Conservation (phyloP, 23 tunicate species). For the Styela plicata region DNA sequence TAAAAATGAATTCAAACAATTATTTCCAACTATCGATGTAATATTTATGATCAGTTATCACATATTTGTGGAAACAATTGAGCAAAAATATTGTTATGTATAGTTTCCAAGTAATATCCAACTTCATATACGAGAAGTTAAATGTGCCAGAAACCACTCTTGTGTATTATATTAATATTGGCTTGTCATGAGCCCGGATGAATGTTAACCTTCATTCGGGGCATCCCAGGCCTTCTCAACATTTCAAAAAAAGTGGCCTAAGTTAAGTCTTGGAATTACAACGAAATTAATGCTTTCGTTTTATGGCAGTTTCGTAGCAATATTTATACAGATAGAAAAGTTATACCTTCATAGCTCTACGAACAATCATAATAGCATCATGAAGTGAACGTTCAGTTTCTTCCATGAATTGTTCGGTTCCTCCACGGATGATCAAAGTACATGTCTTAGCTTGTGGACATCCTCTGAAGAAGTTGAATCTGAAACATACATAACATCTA, state of each 20-base stretch:
- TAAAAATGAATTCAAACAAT: no score
- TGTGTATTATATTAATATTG: background rate
- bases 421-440: conserved; percentile 90
- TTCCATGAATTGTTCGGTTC: conserved; percentile 99
- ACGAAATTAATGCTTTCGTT: no score
- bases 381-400: conserved; percentile 97
- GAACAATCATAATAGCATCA: conserved; percentile 98
- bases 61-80: no score
- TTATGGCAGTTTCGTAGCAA: no score
- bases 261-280: no score
- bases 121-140: background rate
- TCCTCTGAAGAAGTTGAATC: conserved; percentile 94
- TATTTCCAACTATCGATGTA: no score
- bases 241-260: background rate
- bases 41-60: no score
- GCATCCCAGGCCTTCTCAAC: background rate
- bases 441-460: conserved; percentile 96
- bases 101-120: background rate
- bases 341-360: conserved; percentile 94
- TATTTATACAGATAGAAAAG: no score
- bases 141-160: background rate
- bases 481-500: no score
- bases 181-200: background rate
- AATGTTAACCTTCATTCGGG: background rate
- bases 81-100: background rate